phyloP scores from a whole-genome alignment of 1,140 invertebrate genomes.

The Marisa cornuarietis region DNA sequence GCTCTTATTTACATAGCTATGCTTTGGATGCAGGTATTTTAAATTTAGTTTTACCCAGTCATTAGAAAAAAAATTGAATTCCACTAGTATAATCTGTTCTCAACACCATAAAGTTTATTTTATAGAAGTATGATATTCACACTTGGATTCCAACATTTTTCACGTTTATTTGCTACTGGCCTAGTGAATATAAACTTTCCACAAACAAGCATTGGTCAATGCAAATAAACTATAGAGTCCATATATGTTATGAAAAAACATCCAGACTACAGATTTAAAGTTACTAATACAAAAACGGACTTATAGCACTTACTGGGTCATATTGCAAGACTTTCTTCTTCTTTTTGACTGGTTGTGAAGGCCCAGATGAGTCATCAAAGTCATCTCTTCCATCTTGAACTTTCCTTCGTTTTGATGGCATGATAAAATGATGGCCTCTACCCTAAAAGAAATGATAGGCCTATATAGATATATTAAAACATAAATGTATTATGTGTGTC shows the following conservation, averaged over 20 bases:
- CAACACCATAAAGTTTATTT: too few relatives aligned
- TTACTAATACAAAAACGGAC: neutral
- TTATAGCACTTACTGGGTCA: constrained; percentile 58
- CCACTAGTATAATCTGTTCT: neutral
- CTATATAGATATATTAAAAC: neutral
- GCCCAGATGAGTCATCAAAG: constrained; percentile 44
- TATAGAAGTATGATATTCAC: too few relatives aligned
- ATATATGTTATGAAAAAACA: neutral
- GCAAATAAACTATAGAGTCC: too few relatives aligned
- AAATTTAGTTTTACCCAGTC: too few relatives aligned
- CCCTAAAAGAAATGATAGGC: neutral
- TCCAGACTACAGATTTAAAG: neutral
- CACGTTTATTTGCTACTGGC: too few relatives aligned
- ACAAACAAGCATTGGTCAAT: neutral
- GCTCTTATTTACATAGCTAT: too few relatives aligned
- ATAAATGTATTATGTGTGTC: too few relatives aligned
- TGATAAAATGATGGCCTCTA: constrained; percentile 1
- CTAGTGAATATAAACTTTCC: too few relatives aligned
- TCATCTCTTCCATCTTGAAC: constrained; percentile 39
- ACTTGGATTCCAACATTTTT: too few relatives aligned
- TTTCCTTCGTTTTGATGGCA: constrained; percentile 44
- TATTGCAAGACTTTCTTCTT: constrained; percentile 58
- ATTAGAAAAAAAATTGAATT: neutral
- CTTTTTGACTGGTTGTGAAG: constrained; percentile 34
- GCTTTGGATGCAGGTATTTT: too few relatives aligned